Evolutionary conservation across 2,888 invertebrate species (phyloP), one percentile per base, ranked within the genome.

Genomic region (Meghimatium bilineatum): DNA sequence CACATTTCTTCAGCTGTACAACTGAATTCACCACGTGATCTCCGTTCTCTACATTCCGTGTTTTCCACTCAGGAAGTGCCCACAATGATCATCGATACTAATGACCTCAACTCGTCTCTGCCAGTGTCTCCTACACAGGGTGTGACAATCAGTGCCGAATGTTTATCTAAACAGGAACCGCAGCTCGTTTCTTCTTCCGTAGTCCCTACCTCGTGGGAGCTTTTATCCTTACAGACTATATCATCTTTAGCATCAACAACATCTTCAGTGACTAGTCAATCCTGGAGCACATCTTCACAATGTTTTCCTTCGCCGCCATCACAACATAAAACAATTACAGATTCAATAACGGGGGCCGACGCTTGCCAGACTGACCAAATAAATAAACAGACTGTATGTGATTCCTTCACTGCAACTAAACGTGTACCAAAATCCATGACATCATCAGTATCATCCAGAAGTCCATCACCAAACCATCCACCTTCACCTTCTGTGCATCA

Each of bases 81-180:
- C 77, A 76, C 66, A 67, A 86, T 86, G 86, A 85, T 86, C 67
- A 85, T 86, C 34, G 86, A 86, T 52, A 75, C 83, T 44, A 81
- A 79, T 0, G 69, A 63, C 71, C 86, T 79, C 69, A 81, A 38
- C 34, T 83, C 86, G 52, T 72, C 85, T 14, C 80, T 85, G 52
- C 83, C 86, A 26, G 86, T 83, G 36, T 86, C 86, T 10, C 86
- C 86, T 1, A 85, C 83, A 76, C 86, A 86, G 63, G 86, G 85
- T 71, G 86, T 85, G 85, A 86, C 86, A 1, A 78, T 86, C 49
- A 38, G 52, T 49, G 84, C 52, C 10, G 84, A 84, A 1, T 36
- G 75, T 29, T 56, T 84, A 6, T 29, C 34, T 20, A 80, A 84
- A n/a, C 74, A 72, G n/a, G 80, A 84, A 34, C 26, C 78, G 29